Percentiles rank a stretch among this genome's conserved stretches.
phyloP scores from a whole-genome alignment of 2,888 invertebrate species.

The Drosophila setosimentum region DNA sequence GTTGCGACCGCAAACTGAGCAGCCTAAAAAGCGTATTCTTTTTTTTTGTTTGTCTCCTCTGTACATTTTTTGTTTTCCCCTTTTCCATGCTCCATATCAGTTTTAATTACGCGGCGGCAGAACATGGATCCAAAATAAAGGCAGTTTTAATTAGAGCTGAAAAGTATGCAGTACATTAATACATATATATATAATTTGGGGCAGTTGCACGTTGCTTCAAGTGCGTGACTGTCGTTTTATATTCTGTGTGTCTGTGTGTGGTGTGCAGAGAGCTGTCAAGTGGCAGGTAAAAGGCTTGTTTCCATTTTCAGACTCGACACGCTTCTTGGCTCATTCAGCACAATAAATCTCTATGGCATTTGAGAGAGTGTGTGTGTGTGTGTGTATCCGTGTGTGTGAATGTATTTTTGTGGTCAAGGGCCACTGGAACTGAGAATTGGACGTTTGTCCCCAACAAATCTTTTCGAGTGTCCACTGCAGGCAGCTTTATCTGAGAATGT shows the following conservation, averaged over 20 bases:
- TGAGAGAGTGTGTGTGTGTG: background rate
- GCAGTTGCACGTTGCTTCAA: constrained; percentile 56
- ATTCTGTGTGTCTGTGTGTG: background rate
- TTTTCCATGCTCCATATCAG: constrained; percentile 31
- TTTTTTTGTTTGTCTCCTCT: background rate
- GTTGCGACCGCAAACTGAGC: constrained; percentile 9
- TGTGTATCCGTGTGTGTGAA: constrained; percentile 10
- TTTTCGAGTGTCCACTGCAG: constrained; percentile 3
- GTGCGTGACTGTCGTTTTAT: constrained; percentile 45
- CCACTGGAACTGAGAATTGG: constrained; percentile 6
- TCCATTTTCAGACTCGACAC: constrained; percentile 18
- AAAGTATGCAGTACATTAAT: constrained; percentile 58
- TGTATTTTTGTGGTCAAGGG: constrained; percentile 50
- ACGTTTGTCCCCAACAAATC: background rate
- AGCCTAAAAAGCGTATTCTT: constrained; percentile 8
- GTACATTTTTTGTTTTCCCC: background rate
- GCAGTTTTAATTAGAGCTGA: constrained; percentile 40
- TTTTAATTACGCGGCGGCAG: constrained; percentile 49
- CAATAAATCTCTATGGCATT: constrained; percentile 57
- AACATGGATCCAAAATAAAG: constrained; percentile 33
- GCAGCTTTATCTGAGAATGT: background rate
- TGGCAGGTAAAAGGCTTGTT: constrained; percentile 39
- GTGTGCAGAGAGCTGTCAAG: constrained; percentile 29
- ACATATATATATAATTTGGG: constrained; percentile 65
- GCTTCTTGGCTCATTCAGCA: constrained; percentile 2